Percentiles rank a stretch among this genome's conserved stretches.
Conservation (phyloP, 2,888 invertebrate genomes). For the Tipula unca region DNA sequence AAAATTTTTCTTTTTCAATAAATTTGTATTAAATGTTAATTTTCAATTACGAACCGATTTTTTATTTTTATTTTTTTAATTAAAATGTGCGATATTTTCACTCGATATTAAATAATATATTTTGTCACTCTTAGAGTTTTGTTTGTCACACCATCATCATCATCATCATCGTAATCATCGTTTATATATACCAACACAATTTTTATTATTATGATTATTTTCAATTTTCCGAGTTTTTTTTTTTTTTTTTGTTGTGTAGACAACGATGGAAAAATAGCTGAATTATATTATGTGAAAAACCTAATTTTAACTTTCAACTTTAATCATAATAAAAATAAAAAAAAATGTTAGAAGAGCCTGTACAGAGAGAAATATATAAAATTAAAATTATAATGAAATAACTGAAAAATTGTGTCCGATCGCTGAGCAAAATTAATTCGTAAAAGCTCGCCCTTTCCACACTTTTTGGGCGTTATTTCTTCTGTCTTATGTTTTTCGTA, state of each 20-base stretch:
- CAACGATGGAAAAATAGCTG: not conserved
- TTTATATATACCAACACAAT: not conserved
- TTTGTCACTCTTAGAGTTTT: not conserved
- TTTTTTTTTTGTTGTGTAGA: not conserved
- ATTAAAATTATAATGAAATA: not conserved
- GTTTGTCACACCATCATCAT: not conserved
- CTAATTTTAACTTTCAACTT: slow-evolving; percentile 14
- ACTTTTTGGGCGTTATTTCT: not conserved
- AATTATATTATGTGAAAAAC: not conserved
- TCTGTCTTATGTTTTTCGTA: not conserved
- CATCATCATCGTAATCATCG: not conserved
- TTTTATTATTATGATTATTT: slow-evolving; percentile 8
- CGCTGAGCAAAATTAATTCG: not conserved
- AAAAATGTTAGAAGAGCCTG: not conserved
- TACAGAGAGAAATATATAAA: not conserved
- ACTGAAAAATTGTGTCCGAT: not conserved
- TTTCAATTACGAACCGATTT: not conserved
- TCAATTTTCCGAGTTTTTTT: not conserved
- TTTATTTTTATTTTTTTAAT: not conserved
- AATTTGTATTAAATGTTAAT: not conserved
- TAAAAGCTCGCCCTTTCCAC: not conserved
- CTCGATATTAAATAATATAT: not conserved
- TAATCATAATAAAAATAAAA: not conserved
- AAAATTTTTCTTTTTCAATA: not conserved
- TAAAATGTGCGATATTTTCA: not conserved